phyloP scores from a whole-genome alignment of 2,113 vertebrate species.

The Forbesichthys papilliferus region DNA sequence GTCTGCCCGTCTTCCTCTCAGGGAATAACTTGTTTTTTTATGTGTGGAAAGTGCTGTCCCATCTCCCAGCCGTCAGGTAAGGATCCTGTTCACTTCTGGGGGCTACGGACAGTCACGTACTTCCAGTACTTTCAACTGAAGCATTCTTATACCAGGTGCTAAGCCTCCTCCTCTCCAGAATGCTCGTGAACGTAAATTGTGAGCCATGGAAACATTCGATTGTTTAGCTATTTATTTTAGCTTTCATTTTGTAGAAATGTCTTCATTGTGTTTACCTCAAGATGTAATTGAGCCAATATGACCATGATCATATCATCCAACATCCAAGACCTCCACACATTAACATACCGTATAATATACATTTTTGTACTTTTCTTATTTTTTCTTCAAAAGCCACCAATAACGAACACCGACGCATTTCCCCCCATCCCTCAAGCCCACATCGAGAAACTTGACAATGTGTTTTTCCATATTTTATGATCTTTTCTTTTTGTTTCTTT shows the following conservation, averaged over 20 bases:
- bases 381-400: constrained; percentile 75
- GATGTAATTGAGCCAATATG: too few species aligned
- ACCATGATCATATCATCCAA: constrained; percentile 21
- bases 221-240: constrained; percentile 11
- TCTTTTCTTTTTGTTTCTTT: constrained; percentile 53
- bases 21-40: constrained; percentile 44
- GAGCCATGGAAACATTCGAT: constrained; percentile 37
- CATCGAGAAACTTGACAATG: constrained; percentile 74
- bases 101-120: constrained; percentile 5
- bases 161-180: constrained; percentile 19
- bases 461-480: constrained; percentile 45
- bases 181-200: constrained; percentile 26
- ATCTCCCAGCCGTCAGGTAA: constrained; percentile 48
- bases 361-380: constrained; percentile 28
- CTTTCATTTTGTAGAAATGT: constrained; percentile 36
- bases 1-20: constrained; percentile 37
- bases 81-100: constrained; percentile 42
- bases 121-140: constrained; percentile 31
- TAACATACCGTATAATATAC: constrained; percentile 30
- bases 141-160: constrained; percentile 27
- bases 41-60: constrained; percentile 57
- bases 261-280: constrained; percentile 31
- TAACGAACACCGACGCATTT: constrained; percentile 76
- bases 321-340: constrained; percentile 39
- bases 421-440: constrained; percentile 62